phyloP scores from a whole-genome alignment of 2,888 invertebrate species.

The Aricia artaxerxes region DNA sequence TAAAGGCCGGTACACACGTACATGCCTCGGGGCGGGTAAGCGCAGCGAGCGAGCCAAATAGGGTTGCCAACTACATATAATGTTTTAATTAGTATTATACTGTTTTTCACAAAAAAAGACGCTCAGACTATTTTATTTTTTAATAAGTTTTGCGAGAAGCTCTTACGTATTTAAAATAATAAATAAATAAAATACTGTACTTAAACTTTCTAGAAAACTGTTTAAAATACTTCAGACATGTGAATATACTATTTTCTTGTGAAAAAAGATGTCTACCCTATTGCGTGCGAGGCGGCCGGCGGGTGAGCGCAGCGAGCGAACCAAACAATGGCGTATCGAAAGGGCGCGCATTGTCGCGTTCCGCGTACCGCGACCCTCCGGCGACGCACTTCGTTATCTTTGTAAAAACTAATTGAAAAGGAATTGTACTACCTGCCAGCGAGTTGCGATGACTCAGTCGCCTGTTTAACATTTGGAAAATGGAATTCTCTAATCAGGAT shows the following conservation, averaged over 20 bases:
- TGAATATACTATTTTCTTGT: too few relatives aligned
- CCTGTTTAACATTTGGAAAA: background rate
- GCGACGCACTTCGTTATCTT: slow-evolving; percentile 24
- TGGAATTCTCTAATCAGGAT: slow-evolving; percentile 15
- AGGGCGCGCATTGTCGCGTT: slow-evolving; percentile 61
- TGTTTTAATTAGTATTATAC: too few relatives aligned
- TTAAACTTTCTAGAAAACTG: too few relatives aligned
- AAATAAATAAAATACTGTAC: too few relatives aligned
- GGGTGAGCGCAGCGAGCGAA: slow-evolving; percentile 45
- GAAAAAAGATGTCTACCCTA: too few relatives aligned
- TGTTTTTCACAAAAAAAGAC: too few relatives aligned
- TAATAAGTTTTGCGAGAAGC: too few relatives aligned
- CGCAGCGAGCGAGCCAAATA: slow-evolving; percentile 49
- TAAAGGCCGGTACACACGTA: slow-evolving; percentile 33
- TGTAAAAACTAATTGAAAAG: slow-evolving; percentile 30
- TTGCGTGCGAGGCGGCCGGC: slow-evolving; percentile 15
- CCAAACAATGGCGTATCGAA: slow-evolving; percentile 42
- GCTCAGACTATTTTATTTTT: too few relatives aligned
- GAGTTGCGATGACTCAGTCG: slow-evolving; percentile 1
- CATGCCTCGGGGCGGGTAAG: slow-evolving; percentile 35
- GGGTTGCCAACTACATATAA: too few relatives aligned
- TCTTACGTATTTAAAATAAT: too few relatives aligned
- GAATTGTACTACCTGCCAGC: slow-evolving; percentile 20
- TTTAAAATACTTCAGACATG: too few relatives aligned
- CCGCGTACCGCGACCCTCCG: slow-evolving; percentile 49